These are phyloP conservation scores for Laspeyria flexula DNA, from an alignment of 2,888 invertebrate species.

Conservation along the genomic window DNA sequence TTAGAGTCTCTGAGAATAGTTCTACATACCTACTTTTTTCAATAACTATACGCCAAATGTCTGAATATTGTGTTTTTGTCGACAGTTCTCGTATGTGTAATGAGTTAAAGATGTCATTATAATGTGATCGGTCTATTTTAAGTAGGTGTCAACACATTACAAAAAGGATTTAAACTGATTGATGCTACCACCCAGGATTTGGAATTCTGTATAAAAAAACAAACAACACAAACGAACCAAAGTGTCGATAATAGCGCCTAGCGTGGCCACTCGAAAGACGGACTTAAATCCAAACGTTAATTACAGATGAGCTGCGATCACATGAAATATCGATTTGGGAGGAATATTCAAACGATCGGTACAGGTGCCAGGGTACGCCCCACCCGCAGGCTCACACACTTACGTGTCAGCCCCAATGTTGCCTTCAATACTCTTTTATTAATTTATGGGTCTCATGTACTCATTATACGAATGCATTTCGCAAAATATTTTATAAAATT, in stretches of 20 bases:
- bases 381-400: constrained; percentile 70
- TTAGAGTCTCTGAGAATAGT: too few relatives aligned
- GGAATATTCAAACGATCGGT: constrained; percentile 71
- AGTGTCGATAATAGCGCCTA: constrained; percentile 73
- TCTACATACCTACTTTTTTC: too few relatives aligned
- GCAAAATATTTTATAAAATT: constrained; percentile 18
- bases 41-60: too few relatives aligned
- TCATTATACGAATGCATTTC: constrained; percentile 49
- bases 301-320: constrained; percentile 74
- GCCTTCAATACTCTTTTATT: constrained; percentile 57
- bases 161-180: constrained; percentile 8
- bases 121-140: neutral
- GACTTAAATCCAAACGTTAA: constrained; percentile 75
- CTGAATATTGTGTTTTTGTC: too few relatives aligned
- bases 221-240: constrained; percentile 48
- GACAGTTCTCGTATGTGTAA: too few relatives aligned
- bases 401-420: constrained; percentile 46
- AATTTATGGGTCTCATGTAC: constrained; percentile 62
- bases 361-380: constrained; percentile 80
- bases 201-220: constrained; percentile 22
- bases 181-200: constrained; percentile 26
- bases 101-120: too few relatives aligned
- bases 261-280: constrained; percentile 67
- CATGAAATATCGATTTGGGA: constrained; percentile 82
- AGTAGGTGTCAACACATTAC: neutral